Conservation (phyloP, 1,140 invertebrate genomes). For the Drosophila bocki region DNA sequence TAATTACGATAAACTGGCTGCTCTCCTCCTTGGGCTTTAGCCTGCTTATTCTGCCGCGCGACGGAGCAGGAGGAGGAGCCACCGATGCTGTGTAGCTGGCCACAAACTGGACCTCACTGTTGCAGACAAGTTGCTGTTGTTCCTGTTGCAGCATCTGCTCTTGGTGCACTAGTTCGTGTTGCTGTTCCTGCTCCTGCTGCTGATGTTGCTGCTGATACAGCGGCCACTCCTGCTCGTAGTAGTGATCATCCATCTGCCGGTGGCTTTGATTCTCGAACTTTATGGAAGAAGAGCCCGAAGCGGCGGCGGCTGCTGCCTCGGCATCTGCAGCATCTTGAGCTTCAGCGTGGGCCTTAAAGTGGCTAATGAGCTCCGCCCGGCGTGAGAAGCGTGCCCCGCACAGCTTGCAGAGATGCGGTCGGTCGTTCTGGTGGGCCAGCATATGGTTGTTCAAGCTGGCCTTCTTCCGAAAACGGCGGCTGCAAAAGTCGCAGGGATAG, state of each 20-base stretch:
- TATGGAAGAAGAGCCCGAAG: conserved; percentile 38
- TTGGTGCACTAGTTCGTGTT: neutral
- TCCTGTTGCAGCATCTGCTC: conserved; percentile 18
- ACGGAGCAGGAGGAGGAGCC: conserved; percentile 30
- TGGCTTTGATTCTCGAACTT: conserved; percentile 66
- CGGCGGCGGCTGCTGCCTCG: conserved; percentile 68
- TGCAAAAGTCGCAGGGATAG: conserved; percentile 94
- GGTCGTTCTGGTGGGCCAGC: conserved; percentile 92
- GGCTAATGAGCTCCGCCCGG: conserved; percentile 92
- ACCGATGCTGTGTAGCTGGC: conserved; percentile 31
- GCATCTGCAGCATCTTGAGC: conserved; percentile 86
- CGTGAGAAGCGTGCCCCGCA: conserved; percentile 91
- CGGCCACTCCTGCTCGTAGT: conserved; percentile 80
- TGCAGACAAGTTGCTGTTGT: conserved; percentile 32
- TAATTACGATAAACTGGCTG: conserved; percentile 62
- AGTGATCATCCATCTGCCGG: conserved; percentile 67
- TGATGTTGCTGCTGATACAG: conserved; percentile 54
- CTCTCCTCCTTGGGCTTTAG: conserved; percentile 77
- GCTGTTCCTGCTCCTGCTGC: conserved; percentile 5
- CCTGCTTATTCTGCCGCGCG: conserved; percentile 72
- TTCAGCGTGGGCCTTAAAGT: conserved; percentile 91
- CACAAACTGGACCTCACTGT: conserved; percentile 25
- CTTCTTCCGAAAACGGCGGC: conserved; percentile 92
- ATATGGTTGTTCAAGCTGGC: conserved; percentile 93
- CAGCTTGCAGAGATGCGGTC: conserved; percentile 91